Conservation (phyloP, 2,888 invertebrate species). For the Xanthia togata region DNA sequence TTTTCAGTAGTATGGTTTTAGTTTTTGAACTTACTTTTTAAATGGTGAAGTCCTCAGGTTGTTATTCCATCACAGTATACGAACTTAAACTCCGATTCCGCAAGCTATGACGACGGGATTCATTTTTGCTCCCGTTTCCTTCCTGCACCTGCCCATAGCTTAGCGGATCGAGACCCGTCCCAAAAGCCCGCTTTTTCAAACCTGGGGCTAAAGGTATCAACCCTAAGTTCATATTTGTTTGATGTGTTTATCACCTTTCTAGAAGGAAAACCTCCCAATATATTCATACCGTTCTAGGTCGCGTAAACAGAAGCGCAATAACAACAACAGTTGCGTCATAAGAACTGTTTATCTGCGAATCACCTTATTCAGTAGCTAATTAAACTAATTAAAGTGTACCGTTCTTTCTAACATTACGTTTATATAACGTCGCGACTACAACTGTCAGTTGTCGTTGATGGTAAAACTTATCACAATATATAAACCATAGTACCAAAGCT, state of each 20-base stretch:
- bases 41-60: not conserved
- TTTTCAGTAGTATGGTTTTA: no score
- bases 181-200: not conserved
- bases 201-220: no score
- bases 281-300: constrained; percentile 26
- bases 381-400: constrained; percentile 39
- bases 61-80: not conserved
- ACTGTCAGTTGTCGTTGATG: constrained; percentile 16
- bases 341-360: constrained; percentile 46
- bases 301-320: constrained; percentile 31
- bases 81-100: not conserved
- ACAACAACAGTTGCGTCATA: constrained; percentile 50
- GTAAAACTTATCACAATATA: constrained; percentile 36
- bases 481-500: constrained; percentile 32
- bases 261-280: constrained; percentile 22
- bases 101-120: not conserved
- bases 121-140: no score
- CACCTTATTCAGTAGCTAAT: constrained; percentile 36
- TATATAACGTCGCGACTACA: constrained; percentile 4
- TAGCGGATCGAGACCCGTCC: no score
- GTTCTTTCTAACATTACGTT: constrained; percentile 37
- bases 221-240: not conserved
- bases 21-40: no score
- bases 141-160: no score
- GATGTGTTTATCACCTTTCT: constrained; percentile 20